Evolutionary conservation across 2,888 invertebrate genomes (phyloP).

Genomic region (Cosmopolites sordidus): DNA sequence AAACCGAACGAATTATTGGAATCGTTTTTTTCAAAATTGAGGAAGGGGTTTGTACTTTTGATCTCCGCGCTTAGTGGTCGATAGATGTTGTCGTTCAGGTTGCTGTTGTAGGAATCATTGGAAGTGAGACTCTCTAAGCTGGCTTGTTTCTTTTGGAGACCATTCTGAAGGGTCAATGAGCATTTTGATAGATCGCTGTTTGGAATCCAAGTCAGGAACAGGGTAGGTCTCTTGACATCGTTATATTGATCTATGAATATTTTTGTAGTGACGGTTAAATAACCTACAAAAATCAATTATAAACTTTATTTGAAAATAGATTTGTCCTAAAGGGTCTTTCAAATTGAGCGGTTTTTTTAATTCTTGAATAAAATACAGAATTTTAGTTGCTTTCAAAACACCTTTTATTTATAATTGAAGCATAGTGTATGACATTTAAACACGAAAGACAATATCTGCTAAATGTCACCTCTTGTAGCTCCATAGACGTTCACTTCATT

Average conservation of each 20-base stretch:
- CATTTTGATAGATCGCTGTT: conserved; percentile 85
- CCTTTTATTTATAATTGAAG: too few species aligned
- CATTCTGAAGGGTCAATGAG: conserved; percentile 49
- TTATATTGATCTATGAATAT: conserved; percentile 74
- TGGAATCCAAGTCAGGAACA: conserved; percentile 92
- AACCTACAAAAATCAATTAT: conserved; percentile 50
- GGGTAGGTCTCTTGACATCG: conserved; percentile 70
- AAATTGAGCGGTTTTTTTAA: too few species aligned
- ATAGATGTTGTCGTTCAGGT: conserved; percentile 24
- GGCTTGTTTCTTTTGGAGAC: conserved; percentile 42
- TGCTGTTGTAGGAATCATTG: conserved; percentile 39
- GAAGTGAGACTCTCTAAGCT: conserved; percentile 46
- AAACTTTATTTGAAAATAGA: too few species aligned
- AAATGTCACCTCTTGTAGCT: too few species aligned
- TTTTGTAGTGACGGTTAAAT: conserved; percentile 82
- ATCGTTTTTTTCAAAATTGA: conserved; percentile 43
- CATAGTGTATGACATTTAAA: too few species aligned
- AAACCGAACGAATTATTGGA: conserved; percentile 36
- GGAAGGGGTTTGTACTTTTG: conserved; percentile 50
- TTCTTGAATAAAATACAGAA: too few species aligned
- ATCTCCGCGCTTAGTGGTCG: conserved; percentile 36
- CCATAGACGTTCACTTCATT: too few species aligned
- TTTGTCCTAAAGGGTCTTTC: too few species aligned
- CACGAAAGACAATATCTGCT: too few species aligned
- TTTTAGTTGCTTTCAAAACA: too few species aligned